Evolutionary conservation across 2,113 vertebrate genomes (phyloP).

Genomic region (Tinamus guttatus): DNA sequence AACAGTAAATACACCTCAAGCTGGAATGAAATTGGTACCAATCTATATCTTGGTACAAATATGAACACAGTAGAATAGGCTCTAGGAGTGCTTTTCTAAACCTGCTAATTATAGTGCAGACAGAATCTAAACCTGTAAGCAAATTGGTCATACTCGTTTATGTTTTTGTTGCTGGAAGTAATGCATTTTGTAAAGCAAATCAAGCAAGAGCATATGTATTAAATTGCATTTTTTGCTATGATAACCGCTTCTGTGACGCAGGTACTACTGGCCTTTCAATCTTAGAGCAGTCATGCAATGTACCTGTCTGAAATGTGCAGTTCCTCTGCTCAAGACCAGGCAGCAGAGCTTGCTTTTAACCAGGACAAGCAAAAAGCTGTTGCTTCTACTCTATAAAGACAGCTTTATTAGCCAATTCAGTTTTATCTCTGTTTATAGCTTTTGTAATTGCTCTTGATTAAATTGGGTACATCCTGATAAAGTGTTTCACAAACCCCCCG

Average conservation of each 20-base stretch:
- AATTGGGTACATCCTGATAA: background rate
- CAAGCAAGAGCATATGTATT: background rate
- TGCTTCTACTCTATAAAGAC: background rate
- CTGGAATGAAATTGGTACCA: background rate
- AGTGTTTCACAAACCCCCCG: background rate
- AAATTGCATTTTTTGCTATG: background rate
- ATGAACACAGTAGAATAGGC: background rate
- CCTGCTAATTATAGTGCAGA: background rate
- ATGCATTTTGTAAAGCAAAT: background rate
- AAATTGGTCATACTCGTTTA: background rate
- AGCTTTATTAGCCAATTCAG: background rate
- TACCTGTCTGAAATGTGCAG: rapidly evolving
- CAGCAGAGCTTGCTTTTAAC: background rate
- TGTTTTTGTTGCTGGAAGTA: background rate
- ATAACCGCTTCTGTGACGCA: background rate
- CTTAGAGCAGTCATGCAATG: background rate
- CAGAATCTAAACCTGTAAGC: background rate
- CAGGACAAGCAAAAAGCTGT: background rate
- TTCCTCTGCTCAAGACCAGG: background rate
- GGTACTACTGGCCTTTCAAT: background rate
- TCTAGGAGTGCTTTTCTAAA: background rate
- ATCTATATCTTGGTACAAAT: background rate
- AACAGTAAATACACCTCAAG: background rate
- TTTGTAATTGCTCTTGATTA: background rate
- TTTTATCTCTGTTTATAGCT: background rate